Evolutionary conservation across 2,113 vertebrate species (phyloP), one percentile per base, ranked within the genome.

Genomic region (Mormoops blainvillei): DNA sequence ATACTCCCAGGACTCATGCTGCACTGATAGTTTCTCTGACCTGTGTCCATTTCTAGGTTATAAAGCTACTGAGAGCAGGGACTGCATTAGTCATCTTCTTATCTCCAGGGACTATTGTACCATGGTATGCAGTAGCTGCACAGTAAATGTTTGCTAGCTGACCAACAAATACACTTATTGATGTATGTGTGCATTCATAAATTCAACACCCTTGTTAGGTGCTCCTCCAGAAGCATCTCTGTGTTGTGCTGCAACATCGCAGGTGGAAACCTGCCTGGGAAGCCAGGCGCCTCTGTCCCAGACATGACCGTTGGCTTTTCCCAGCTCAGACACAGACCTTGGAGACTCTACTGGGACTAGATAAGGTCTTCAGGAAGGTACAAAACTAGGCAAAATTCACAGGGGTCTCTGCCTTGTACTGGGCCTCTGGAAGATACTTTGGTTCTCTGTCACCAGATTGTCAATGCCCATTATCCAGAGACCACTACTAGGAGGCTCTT

Each of bases 31-130:
- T 77, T 54, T 70, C 88, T 7, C 5, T 86, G 80, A 48, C 43
- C 58, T 41, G 31, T 70, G 74, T 91, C 63, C 13, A 20, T 54
- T 45, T 80, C 36, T 84, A 68, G 73, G 43, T 95, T 77, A 96
- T 81, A 97, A 48, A 96, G 91, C 41, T 73, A 96, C 6, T 58
- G 82, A 95, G 58, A 76, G 63, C 74, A 67, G 81, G 80, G 41
- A 52, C 85, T 94, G 11, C 15, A 5, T 96, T 93, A 84, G 52
- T 95, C 73, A 88, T 45, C 52, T 28, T 78, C 65, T 89, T 82
- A 82, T 89, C 74, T 93, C 58, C 16, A 26, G 61, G 87, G 84
- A 33, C 61, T 48, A 54, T 68, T 31, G 41, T 56, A 52, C 78
- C 16, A 20, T 54, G 31, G 70, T 76, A 91, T 52, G 54, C 28